These are phyloP conservation scores for Athalia circularis DNA, from an alignment of 2,888 invertebrate species.

Conservation along the genomic window DNA sequence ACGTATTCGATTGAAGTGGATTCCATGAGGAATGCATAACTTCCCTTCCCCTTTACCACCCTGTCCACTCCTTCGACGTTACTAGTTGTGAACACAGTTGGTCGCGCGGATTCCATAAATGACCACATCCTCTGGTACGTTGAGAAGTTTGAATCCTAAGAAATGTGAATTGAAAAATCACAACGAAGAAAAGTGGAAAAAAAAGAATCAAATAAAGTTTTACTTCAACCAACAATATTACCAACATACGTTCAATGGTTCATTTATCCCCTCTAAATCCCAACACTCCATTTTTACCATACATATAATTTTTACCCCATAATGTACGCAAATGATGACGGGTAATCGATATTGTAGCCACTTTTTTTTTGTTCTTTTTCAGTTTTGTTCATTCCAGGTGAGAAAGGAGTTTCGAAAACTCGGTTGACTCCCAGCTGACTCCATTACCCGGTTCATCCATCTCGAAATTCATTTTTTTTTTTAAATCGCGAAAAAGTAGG, in stretches of 20 bases:
- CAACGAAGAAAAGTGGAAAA: neutral
- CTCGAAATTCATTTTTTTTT: neutral
- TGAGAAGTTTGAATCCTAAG: constrained; percentile 89
- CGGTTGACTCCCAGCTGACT: constrained; percentile 39
- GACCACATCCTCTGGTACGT: constrained; percentile 95
- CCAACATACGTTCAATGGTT: neutral
- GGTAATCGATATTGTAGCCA: constrained; percentile 7
- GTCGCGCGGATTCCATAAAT: constrained; percentile 90
- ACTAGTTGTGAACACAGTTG: constrained; percentile 87
- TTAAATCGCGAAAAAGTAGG: too few species aligned
- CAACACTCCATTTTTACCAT: neutral
- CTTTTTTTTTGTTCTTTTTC: constrained; percentile 7
- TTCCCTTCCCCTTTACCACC: constrained; percentile 85
- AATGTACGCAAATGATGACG: constrained; percentile 52
- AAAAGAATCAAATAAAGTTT: neutral
- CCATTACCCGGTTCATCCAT: constrained; percentile 43
- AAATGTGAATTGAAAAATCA: constrained; percentile 51
- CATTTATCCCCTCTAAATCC: neutral
- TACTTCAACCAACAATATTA: too few species aligned
- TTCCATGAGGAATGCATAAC: constrained; percentile 97
- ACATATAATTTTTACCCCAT: constrained; percentile 66
- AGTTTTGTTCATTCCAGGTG: neutral
- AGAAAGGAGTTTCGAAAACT: constrained; percentile 18
- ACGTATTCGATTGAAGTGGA: constrained; percentile 96
- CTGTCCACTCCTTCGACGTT: constrained; percentile 92